Percentiles rank a stretch among this genome's conserved stretches.
phyloP scores from a whole-genome alignment of 2,113 vertebrate genomes.

The Petaurus breviceps region DNA sequence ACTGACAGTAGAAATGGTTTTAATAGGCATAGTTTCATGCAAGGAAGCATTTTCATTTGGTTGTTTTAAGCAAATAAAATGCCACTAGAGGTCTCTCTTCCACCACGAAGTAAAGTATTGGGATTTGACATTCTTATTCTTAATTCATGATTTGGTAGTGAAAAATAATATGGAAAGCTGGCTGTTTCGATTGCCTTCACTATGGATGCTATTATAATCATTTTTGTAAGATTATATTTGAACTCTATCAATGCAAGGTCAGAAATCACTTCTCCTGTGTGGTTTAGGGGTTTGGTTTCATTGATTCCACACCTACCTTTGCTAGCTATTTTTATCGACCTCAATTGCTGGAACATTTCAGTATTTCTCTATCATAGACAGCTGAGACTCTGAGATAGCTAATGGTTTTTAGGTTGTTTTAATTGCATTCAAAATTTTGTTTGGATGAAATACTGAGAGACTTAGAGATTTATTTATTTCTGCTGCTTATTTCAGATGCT shows the following conservation, averaged over 20 bases:
- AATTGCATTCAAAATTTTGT: neutral
- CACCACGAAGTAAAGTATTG: neutral
- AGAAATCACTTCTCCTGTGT: neutral
- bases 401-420: neutral
- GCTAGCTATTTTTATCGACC: neutral
- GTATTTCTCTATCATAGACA: neutral
- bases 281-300: neutral
- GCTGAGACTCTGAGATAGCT: neutral
- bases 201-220: neutral
- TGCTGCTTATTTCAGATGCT: neutral
- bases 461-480: neutral
- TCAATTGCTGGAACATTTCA: neutral
- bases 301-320: neutral
- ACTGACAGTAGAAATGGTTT: neutral
- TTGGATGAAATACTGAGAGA: neutral
- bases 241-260: neutral
- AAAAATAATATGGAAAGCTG: neutral
- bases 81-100: slow-evolving; percentile 79
- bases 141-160: neutral
- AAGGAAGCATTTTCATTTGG: neutral
- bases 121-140: accelerated
- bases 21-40: neutral
- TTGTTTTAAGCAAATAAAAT: accelerated
- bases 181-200: accelerated
- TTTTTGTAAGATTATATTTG: neutral